Evolutionary conservation across 37 sponge, comb jelly and placozoan genomes (phyloP).

Genomic region (Cliona cf. orientalis): DNA sequence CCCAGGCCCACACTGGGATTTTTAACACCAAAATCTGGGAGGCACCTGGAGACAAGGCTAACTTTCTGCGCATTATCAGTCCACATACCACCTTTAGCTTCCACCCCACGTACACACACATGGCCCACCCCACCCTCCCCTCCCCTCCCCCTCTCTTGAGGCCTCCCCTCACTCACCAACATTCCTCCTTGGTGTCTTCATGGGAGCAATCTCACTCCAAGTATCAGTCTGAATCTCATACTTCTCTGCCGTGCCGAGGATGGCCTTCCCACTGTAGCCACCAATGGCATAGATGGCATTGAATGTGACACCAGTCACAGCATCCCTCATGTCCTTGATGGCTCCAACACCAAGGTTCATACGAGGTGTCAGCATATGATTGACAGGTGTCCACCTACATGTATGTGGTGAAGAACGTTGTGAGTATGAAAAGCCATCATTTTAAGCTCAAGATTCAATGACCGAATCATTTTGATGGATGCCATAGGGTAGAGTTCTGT

Average conservation of each 20-base stretch:
- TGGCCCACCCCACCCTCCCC: neutral
- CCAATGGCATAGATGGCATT: conserved; percentile 86
- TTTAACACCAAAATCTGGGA: too few relatives aligned
- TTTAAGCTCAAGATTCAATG: too few relatives aligned
- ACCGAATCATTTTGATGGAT: too few relatives aligned
- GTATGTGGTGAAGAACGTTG: neutral
- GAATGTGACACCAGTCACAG: conserved; percentile 81
- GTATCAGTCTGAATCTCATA: conserved; percentile 82
- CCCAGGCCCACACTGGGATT: too few relatives aligned
- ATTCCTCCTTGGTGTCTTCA: conserved; percentile 88
- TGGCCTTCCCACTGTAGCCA: conserved; percentile 88
- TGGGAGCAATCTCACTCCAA: conserved; percentile 84
- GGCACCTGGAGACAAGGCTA: too few relatives aligned
- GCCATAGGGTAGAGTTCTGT: too few relatives aligned
- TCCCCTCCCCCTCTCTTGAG: neutral
- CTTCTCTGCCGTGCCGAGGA: conserved; percentile 87
- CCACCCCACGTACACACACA: neutral
- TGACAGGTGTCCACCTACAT: conserved; percentile 80
- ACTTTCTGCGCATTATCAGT: too few relatives aligned
- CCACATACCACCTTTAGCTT: too few relatives aligned
- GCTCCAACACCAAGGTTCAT: conserved; percentile 93
- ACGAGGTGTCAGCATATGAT: conserved; percentile 80
- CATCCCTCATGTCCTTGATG: conserved; percentile 82
- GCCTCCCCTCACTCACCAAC: conserved; percentile 55
- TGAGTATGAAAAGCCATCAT: too few relatives aligned